Base-by-base conservation (phyloP, 2,888 invertebrate species). In the Andrena praecox region DNA sequence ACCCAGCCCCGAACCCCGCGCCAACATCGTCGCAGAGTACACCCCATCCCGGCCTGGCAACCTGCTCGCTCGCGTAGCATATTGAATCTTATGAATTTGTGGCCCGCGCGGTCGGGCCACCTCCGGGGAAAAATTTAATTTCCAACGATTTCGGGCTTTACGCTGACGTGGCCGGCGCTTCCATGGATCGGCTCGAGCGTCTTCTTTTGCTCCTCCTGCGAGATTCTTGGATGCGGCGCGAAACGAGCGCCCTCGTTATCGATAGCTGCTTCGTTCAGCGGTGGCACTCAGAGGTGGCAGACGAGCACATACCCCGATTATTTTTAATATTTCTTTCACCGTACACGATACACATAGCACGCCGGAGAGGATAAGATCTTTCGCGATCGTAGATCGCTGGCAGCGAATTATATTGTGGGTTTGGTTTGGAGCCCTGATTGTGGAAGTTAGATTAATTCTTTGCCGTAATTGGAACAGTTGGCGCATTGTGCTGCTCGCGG, bases 41-140 rank as follows among this genome's bases (percentile, higher is more conserved):
- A 35, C 77, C 64, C 62, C 81, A 60, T 68, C 59, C 81, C 77
- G 54, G 8, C 67, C 82, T 82, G 81, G 87, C 82, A 86, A 85
- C 88, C 84, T 83, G 88, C 90, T 89, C 82, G 80, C 85, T 85
- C 86, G 85, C 88, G 87, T 89, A 89, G 91, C 91, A 93, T 93
- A 93, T 93, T 93, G 92, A 93, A 93, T 93, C 92, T 93, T 93
- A 93, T 93, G 92, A 93, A 93, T 93, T 92, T 91, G 90, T 89
- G 91, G 89, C 88, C 85, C 87, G 87, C 88, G 86, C 82, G 89
- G 86, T 85, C 83, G 82, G 79, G 77, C 74, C 80, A 85, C 78
- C 85, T 85, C 81, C 85, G 86, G 85, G 86, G 89, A 91, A 90
- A 92, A 93, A 93, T 91, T 92, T 92, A 91, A 92, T 92, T 93